Evolutionary conservation across 2,888 invertebrate genomes (phyloP), one percentile per base, ranked within the genome.

Genomic region (Lydus trimaculatus): DNA sequence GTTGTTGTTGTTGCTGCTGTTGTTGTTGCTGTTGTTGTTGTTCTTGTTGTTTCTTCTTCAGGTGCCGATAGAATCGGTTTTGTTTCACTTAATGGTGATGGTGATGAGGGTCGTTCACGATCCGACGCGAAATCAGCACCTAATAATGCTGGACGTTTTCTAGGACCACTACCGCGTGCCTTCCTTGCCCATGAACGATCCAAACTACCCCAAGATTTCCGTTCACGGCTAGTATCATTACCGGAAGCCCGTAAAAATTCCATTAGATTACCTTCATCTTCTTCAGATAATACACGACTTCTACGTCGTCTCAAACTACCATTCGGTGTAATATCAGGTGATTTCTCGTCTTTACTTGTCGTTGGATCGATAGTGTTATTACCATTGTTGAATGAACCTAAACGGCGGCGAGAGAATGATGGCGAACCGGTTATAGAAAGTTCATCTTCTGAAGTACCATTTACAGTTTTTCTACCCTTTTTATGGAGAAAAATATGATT

Each of bases 121-220:
- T 94, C 92, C 0, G 88, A 87, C 25, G 90, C 88, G 80, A 92
- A 92, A 83, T 95, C 92, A 31, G 94, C 90, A 75, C 89, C 89
- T 67, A 92, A 84, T 13, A 93, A 85, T 75, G 94, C 95, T 2
- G 96, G 93, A n/a, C 95, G 89, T 74, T 94, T 92, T 67, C 92
- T 89, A 9, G 89, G 87, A 0, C 92, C 89, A 63, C 90, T 91
- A 25, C 92, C 92, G 73, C 92, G 87, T 0, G 91, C 91, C 77
- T 95, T 90, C 0, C 96, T 89, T 0, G 95, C 94, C 94, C 95
- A 95, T 1, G 96, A 96, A 2, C 96, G 93, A 86, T 96, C 96
- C 91, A 95, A 88, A 83, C 94, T 94, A 58, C 94, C 94, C 90
- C 94, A 95, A 9, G 93, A 92, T 80, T 93, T 93, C 61, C 95